These are phyloP conservation scores for Seira musarum DNA, from an alignment of 2,888 invertebrate species.

Conservation along the genomic window DNA sequence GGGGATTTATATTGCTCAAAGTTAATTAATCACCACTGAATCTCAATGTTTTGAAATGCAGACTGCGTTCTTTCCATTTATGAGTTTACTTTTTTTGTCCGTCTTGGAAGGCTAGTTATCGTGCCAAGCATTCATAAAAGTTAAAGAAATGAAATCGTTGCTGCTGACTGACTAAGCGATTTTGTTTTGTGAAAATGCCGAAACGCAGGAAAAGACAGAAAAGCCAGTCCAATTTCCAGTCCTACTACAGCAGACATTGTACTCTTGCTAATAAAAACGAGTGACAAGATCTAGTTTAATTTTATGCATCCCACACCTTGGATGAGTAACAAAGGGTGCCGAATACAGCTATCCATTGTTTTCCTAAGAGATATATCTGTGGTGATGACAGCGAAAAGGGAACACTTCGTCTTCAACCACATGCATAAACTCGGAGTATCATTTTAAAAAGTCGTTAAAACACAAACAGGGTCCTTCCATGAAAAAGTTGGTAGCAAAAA, in stretches of 20 bases:
- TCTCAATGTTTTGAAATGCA: no score
- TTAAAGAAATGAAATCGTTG: neutral
- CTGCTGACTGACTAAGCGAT: constrained; percentile 2
- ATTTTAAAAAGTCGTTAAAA: no score
- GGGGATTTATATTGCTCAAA: no score
- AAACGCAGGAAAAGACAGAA: constrained; percentile 36
- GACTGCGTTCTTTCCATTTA: no score
- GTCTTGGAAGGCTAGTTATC: constrained; percentile 6
- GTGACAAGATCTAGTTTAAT: constrained; percentile 54
- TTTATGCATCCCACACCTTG: constrained; percentile 58
- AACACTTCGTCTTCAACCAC: constrained; percentile 37
- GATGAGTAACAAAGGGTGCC: constrained; percentile 43
- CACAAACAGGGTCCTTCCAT: no score
- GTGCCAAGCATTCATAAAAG: constrained; percentile 39
- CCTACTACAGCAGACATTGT: constrained; percentile 18
- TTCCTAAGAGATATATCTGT: constrained; percentile 28
- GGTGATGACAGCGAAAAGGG: constrained; percentile 37
- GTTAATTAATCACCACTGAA: no score
- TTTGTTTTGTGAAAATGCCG: constrained; percentile 37
- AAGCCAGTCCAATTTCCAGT: constrained; percentile 33
- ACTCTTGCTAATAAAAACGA: constrained; percentile 19
- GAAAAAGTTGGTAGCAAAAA: no score
- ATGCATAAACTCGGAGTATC: no score
- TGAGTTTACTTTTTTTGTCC: neutral
- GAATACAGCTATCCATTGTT: constrained; percentile 46